Base-by-base conservation (phyloP, 37 sponge, comb jelly and placozoan species). In the Ephydatia muelleri region DNA sequence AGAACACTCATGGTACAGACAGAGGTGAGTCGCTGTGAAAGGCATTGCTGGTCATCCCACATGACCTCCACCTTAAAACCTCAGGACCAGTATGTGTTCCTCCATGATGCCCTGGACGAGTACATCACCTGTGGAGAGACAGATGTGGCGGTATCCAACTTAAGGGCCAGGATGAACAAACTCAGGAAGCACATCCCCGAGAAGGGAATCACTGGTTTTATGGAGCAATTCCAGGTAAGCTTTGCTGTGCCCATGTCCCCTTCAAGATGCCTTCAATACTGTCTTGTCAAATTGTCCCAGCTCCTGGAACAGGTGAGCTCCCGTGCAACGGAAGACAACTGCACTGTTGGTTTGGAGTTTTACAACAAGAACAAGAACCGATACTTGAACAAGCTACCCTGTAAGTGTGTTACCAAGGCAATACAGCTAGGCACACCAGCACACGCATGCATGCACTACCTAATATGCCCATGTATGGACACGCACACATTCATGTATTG, bases 71-170 rank as follows among this genome's bases (percentile, higher is more conserved):
- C 57, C 57, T 14, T n/a, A n/a, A n/a, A n/a, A 4, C 32, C 49
- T 13, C 67, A 92, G 93, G 73, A 86, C 11, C 93, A 92, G 71
- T 92, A 92, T 81, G 74, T 85, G 57, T 92, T 92, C 74, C 85
- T 92, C 68, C 93, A 92, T 36, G 93, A 92, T 81, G 93, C 91
- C 43, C 76, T 92, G 38, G 43, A 76, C 82, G 93, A 92, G 82
- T 71, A 75, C 68, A 85, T 92, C 65, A 90, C 87, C 0, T 92
- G 87, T 82, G 91, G 91, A 33, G 84, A 89, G 71, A 85, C 93
- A 13, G 75, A 81, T 9, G 57, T 91, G 1, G 38, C 31, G 19
- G 89, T 77, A n/a, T 64, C 49, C 21, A 38, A 34, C 36, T 67
- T 86, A 67, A 86, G 77, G 75, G 69, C 65, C 31, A 86, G 70